These are phyloP conservation scores for Nyleta sp. DNA, from an alignment of 2,888 invertebrate genomes.

Conservation along the genomic window DNA sequence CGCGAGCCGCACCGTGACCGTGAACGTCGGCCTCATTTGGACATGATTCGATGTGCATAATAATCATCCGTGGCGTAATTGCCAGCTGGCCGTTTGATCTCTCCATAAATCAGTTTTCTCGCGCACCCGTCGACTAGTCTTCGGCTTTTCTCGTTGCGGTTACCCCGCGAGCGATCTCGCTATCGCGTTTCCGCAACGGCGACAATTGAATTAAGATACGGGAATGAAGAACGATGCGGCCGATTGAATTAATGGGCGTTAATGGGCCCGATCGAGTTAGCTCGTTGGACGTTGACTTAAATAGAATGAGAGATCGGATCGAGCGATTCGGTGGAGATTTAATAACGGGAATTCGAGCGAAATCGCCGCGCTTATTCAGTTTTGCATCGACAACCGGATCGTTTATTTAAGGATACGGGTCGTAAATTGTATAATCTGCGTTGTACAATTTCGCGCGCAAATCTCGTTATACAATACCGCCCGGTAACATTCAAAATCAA, in stretches of 20 bases:
- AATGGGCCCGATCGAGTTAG: slow-evolving; percentile 7
- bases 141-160: too few relatives aligned
- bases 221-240: background rate
- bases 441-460: background rate
- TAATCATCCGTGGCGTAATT: slow-evolving; percentile 29
- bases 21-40: slow-evolving; percentile 45
- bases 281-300: background rate
- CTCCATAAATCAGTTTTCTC: slow-evolving; percentile 36
- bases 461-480: background rate
- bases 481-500: too few relatives aligned
- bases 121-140: too few relatives aligned
- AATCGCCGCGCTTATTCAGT: background rate
- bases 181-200: background rate
- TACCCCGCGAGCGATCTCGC: too few relatives aligned
- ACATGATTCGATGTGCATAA: slow-evolving; percentile 46
- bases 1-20: slow-evolving; percentile 48
- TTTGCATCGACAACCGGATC: slow-evolving; percentile 10
- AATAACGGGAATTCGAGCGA: slow-evolving; percentile 12
- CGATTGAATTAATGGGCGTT: slow-evolving; percentile 15
- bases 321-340: slow-evolving; percentile 4
- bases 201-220: slow-evolving; percentile 6
- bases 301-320: background rate
- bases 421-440: background rate
- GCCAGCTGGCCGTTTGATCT: too few relatives aligned
- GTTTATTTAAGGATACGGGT: slow-evolving; percentile 13